Base-by-base conservation (phyloP, 2,113 vertebrate genomes). In the Lontra canadensis region DNA sequence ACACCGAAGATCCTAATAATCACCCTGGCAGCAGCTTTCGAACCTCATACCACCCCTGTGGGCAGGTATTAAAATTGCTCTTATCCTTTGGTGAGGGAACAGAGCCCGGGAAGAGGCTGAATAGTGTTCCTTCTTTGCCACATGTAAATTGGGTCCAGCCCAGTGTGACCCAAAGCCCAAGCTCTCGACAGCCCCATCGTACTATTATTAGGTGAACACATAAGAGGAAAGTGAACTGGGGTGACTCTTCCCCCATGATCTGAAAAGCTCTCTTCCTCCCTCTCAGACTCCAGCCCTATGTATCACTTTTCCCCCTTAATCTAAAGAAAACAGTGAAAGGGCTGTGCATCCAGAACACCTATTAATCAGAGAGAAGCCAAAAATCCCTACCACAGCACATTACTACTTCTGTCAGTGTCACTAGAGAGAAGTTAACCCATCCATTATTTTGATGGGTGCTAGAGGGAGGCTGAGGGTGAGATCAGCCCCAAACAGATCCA, bases 251-350 rank as follows among this genome's bases (percentile, higher is more conserved):
- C 39, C 10, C 36, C 14, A 23, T 20, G 47, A 47, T 47, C 80
- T 29, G 29, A 79, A 94, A 69, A 18, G 13, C 2, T 12, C 42
- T 25, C 11, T 63, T 18, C 36, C 29, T 65, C 25, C 25, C 34
- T 12, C 36, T 67, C 39, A 42, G 84, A 65, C 44, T 87, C 23
- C 25, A 82, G 23, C 10, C 17, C 71, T 69, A 26, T 79, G 61
- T 49, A 34, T 47, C 21, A 69, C 47, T 59, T 94, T 92, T 73
- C 91, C 71, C 65, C 91, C 59, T 90, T 94, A 96, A 97, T 97
- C 94, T 95, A 88, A 97, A 98, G 97, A 98, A 98, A 98, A 97
- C 97, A 98, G 94, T 87, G 69, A 92, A 84, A 95, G 79, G 47
- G 52, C 92, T 96, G 73, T 82, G 88, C 63, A 93, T 44, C 95